Evolutionary conservation across 2,113 vertebrate species (phyloP), one percentile per base, ranked within the genome.

Genomic region (Argyrosomus japonicus): DNA sequence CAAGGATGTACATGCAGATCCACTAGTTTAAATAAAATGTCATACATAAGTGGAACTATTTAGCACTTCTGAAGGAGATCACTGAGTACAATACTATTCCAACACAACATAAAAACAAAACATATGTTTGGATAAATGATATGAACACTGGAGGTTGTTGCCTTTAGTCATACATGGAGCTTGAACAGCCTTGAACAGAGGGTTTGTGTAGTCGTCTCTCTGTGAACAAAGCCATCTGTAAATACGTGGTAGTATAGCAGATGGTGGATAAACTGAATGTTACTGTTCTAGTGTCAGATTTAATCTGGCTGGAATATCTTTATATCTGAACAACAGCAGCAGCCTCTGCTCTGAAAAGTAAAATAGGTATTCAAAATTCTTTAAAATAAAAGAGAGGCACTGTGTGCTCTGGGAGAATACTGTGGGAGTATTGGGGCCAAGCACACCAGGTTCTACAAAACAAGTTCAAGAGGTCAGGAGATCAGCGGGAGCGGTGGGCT

Each of bases 381-480:
- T 13, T 62, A 27, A 12, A 54, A 12, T 65, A 11, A 72, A 36
- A 36, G 14, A 51, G 29, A 60, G 43, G 18, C 27, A 60, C 14
- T 67, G 62, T 50, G 54, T 43, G 21, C 21, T 64, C 9, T 0
- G 29, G 12, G 13, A 32, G 45, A 53, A 25, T 64, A 43, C 23
- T 63, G 21, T 21, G 43, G 15, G 11, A 48, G 19, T 58, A 18
- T 11, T 1, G 13, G 47, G 36, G 18, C 32, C 1, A 5, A n/a
- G 36, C 53, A 47, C 15, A 67, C 50, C 57, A 70, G 27, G 40
- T 3, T 62, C 19, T 3, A 53, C 19, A 58, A 50, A 76, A 77
- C 15, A 36, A 58, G 47, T 61, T 27, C 25, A 68, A 72, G 21
- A 73, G 75, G 36, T 82, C 69, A 60, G 12, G n/a, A 27, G 51